phyloP scores from a whole-genome alignment of 2,888 invertebrate species.

The Parthenolecanium corni region DNA sequence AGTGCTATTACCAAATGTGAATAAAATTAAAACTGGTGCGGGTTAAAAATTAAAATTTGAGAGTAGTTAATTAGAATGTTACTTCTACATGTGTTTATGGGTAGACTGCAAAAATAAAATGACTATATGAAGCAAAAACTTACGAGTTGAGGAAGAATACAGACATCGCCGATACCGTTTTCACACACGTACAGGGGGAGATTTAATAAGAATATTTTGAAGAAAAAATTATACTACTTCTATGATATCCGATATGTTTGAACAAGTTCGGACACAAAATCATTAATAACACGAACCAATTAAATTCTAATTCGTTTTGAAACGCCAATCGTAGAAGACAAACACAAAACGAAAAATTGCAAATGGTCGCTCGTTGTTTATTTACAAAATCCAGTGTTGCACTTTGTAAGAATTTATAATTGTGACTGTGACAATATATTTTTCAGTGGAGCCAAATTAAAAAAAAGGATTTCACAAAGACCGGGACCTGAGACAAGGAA shows the following conservation, averaged over 20 bases:
- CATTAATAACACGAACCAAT: background rate
- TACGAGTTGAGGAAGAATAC: constrained; percentile 31
- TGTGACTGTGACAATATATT: no score
- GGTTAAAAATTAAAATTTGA: background rate
- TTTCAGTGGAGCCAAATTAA: no score
- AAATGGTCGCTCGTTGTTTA: constrained; percentile 21
- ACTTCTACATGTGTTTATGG: background rate
- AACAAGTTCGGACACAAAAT: constrained; percentile 9
- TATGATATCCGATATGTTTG: background rate
- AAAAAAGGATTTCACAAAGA: no score
- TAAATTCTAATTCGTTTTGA: background rate
- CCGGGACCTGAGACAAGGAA: no score
- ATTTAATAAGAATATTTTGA: background rate
- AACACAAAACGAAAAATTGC: constrained; percentile 20
- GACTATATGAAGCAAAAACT: constrained; percentile 7
- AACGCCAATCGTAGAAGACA: constrained; percentile 17
- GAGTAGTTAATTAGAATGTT: background rate
- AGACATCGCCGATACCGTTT: constrained; percentile 19
- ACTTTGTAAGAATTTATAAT: no score
- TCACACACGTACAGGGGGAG: background rate
- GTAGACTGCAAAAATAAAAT: background rate
- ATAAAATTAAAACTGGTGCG: background rate
- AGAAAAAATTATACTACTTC: background rate
- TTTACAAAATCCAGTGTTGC: background rate
- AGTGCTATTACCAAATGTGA: constrained; percentile 34